Evolutionary conservation across 1,140 invertebrate species (phyloP), one percentile per base, ranked within the genome.

Genomic region (Drosophila serrata): DNA sequence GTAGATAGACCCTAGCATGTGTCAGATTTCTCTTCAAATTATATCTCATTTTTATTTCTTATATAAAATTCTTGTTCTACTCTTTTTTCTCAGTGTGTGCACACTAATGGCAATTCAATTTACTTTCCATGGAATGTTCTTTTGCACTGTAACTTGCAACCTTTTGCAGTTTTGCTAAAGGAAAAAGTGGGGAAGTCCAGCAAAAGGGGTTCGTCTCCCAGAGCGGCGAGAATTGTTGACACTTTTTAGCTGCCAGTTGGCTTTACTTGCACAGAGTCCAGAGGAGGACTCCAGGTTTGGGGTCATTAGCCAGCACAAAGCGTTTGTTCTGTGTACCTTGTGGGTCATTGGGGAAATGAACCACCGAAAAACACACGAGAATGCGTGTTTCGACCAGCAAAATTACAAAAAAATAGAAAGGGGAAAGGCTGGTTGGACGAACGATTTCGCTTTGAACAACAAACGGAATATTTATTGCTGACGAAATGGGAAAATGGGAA

Each of bases 401-500:
- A 45, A 64, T 17, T n/a, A 13, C 27, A 13, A 9, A 6, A 24
- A 46, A 31, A 43, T 31, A 57, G 49, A 22, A 24, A 13, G 7
- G 6, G 7, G 24, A 24, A 42, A n/a, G 43, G 29, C 7, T 24
- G 39, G 27, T 27, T 63, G 57, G 24, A n/a, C 19, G 48, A 78
- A 81, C 60, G 62, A 63, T 81, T 86, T 75, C 37, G 51, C 43
- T 82, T 76, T 68, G n/a, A 69, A 73, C 59, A 65, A 59, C 68
- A 78, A 75, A 90, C 57, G 62, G 73, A 82, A 80, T 81, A 82
- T 90, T 90, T 90, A 81, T 88, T 74, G 63, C 58, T 55, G 51
- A 53, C 48, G 40, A 72, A 58, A 24, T 45, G 42, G 33, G 12
- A 9, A 43, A 43, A 43, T 6, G 17, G 42, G 8, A 40, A 56